These are phyloP conservation scores for Tricholaema leucomelas DNA, from an alignment of 2,113 vertebrate genomes.

Conservation along the genomic window DNA sequence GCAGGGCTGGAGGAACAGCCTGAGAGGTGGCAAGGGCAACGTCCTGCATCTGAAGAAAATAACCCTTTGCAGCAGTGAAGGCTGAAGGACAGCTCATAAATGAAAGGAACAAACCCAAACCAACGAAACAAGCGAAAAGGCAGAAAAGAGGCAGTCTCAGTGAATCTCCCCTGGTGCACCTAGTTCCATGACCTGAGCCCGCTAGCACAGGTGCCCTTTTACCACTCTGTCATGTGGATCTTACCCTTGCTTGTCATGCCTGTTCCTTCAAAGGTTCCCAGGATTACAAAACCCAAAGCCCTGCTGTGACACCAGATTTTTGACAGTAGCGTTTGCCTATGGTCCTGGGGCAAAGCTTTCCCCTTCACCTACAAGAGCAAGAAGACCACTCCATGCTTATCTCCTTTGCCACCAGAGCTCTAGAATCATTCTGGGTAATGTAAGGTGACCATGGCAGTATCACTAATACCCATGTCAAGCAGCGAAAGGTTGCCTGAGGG, in stretches of 20 bases:
- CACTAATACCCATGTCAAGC: rapidly evolving
- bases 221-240: rapidly evolving
- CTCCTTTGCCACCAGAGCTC: background rate
- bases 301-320: background rate
- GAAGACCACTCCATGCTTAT: too few species aligned
- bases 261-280: background rate
- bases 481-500: background rate
- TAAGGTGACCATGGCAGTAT: rapidly evolving
- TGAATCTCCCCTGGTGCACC: background rate
- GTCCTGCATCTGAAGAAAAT: background rate
- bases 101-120: too few species aligned
- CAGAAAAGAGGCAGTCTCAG: background rate
- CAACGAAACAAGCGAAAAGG: background rate
- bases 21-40: background rate
- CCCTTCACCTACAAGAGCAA: background rate
- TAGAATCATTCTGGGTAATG: rapidly evolving
- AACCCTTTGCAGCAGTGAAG: background rate
- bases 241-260: background rate
- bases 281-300: background rate
- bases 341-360: background rate
- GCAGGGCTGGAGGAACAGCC: rapidly evolving
- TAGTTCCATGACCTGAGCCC: background rate
- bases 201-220: background rate
- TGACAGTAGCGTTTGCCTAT: rapidly evolving
- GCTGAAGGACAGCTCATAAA: background rate